Evolutionary conservation across 2,888 invertebrate genomes (phyloP).

Genomic region (Ormyrus nitidulus): DNA sequence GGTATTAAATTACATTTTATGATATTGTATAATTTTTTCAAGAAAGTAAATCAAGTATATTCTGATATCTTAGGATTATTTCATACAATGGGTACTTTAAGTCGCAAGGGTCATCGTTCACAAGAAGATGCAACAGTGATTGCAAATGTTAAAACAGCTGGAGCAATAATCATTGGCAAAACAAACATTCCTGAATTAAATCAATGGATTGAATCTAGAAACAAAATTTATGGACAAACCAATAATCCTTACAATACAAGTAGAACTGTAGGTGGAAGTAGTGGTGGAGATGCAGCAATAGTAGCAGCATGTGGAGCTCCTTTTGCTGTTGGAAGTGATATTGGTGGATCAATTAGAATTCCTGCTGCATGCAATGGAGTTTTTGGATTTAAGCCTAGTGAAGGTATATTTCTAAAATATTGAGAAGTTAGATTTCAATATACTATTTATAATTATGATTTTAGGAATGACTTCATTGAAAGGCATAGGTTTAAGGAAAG

Average conservation of each 20-base stretch:
- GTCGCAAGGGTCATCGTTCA: constrained; percentile 80
- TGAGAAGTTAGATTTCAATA: constrained; percentile 14
- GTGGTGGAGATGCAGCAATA: constrained; percentile 90
- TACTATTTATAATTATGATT: constrained; percentile 34
- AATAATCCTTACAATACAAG: constrained; percentile 93
- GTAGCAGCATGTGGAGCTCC: constrained; percentile 88
- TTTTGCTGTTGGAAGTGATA: constrained; percentile 92
- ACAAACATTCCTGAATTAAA: constrained; percentile 97
- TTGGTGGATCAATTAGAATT: constrained; percentile 97
- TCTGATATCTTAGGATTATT: constrained; percentile 73
- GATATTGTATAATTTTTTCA: background rate
- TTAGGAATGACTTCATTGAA: constrained; percentile 80
- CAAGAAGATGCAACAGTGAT: constrained; percentile 88
- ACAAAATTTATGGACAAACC: constrained; percentile 91
- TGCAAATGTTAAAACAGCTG: constrained; percentile 83
- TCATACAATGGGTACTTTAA: constrained; percentile 82
- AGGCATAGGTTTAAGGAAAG: constrained; percentile 82
- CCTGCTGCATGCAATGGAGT: constrained; percentile 93
- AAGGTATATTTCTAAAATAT: constrained; percentile 72
- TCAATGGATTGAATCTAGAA: constrained; percentile 93
- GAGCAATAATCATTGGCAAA: constrained; percentile 90
- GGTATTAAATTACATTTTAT: constrained; percentile 74
- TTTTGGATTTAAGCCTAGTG: constrained; percentile 89
- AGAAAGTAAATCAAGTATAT: background rate
- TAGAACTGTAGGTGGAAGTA: constrained; percentile 93